A percentile compares a stretch with the other conserved stretches of the same genome.
These are phyloP conservation scores for Myotis pilosus DNA, from an alignment of 2,797 vertebrate species.

Conservation along the genomic window DNA sequence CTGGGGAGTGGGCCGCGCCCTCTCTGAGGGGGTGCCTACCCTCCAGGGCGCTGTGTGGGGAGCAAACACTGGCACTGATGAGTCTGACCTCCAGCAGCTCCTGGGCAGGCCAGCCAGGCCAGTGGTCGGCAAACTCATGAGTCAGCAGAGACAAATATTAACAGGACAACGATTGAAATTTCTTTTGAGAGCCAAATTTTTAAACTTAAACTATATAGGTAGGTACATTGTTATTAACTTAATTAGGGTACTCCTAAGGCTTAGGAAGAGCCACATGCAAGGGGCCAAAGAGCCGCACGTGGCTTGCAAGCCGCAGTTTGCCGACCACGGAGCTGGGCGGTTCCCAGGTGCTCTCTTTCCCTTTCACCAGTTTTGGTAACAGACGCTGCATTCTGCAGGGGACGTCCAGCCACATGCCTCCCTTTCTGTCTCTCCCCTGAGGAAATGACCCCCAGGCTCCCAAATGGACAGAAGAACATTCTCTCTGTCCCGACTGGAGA, in stretches of 20 bases:
- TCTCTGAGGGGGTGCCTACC: not conserved
- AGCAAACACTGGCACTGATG: too few species aligned
- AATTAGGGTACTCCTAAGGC: too few species aligned
- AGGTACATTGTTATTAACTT: too few species aligned
- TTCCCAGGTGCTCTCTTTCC: not conserved
- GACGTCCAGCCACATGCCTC: not conserved
- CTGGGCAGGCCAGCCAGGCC: not conserved
- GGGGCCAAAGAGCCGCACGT: too few species aligned
- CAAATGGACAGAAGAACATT: not conserved
- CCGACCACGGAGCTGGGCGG: too few species aligned
- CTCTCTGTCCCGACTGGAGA: not conserved
- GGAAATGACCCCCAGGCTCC: not conserved
- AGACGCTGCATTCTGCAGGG: not conserved
- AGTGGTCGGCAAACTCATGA: too few species aligned
- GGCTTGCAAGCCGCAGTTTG: too few species aligned
- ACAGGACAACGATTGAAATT: too few species aligned
- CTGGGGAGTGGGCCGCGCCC: not conserved
- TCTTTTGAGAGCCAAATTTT: too few species aligned
- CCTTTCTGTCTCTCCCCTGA: not conserved
- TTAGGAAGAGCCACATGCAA: too few species aligned
- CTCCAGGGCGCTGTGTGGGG: not conserved
- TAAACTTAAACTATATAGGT: too few species aligned
- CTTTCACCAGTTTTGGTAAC: not conserved
- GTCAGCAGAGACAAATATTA: too few species aligned
- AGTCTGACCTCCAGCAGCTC: not conserved